A percentile compares a stretch with the other conserved stretches of the same genome.
These are phyloP conservation scores for Patagioenas fasciata DNA, from an alignment of 2,113 vertebrate species.

Conservation along the genomic window DNA sequence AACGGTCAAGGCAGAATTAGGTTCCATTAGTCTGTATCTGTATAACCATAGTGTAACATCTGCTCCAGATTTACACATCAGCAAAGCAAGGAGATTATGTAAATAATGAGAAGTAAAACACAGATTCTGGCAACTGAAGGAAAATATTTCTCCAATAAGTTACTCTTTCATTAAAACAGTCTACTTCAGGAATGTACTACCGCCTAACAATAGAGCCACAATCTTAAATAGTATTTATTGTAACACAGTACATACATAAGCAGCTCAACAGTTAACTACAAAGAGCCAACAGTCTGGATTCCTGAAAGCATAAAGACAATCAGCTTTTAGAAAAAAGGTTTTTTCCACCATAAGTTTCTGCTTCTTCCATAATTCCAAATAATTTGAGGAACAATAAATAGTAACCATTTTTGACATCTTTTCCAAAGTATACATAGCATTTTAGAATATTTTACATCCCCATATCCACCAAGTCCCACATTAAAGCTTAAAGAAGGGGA, in stretches of 20 bases:
- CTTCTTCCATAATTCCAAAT: background rate
- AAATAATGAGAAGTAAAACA: background rate
- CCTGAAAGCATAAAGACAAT: background rate
- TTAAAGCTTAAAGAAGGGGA: background rate
- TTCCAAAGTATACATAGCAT: background rate
- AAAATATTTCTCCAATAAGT: background rate
- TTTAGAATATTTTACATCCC: background rate
- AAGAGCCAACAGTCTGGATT: background rate
- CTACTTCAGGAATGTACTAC: background rate
- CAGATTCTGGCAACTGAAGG: fast-evolving
- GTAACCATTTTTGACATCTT: background rate
- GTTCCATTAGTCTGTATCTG: background rate
- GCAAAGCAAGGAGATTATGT: background rate
- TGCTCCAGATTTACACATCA: background rate
- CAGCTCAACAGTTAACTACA: background rate
- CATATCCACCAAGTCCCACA: background rate
- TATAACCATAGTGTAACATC: background rate
- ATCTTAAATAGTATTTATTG: background rate
- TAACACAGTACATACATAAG: background rate
- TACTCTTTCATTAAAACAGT: background rate
- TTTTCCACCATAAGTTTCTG: background rate
- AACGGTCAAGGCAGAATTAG: background rate
- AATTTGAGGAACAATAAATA: background rate
- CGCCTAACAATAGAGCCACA: background rate
- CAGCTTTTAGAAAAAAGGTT: fast-evolving